Evolutionary conservation across 2,113 vertebrate genomes (phyloP), one percentile per base, ranked within the genome.

Genomic region (Anser cygnoides): DNA sequence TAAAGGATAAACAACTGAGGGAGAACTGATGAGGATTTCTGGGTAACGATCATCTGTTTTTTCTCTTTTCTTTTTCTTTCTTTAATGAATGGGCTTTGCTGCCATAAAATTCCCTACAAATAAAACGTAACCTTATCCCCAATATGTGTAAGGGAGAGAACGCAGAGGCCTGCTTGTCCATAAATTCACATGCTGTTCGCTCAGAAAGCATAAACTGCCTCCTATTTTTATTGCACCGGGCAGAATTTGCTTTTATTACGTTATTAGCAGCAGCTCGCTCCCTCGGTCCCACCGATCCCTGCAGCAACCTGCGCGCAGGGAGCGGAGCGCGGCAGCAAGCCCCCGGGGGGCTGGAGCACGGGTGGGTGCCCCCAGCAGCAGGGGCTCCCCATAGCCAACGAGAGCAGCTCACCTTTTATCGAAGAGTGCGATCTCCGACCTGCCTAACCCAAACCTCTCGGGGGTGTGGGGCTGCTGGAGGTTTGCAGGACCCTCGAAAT

Each of bases 391-490:
- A 70, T 49, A 94, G 55, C 93, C 97, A 96, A 96, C 92, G 95
- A 97, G 97, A 59, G 83, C 8, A 91, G 86, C 96, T 96, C 97
- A 94, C 79, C n/a, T 93, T 96, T 97, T 96, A 96, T 95, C 78
- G 96, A 52, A 15, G 88, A 82, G 90, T 95, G 95, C 94, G 96
- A 92, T 95, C 81, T 96, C 52, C 21, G 94, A 50, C 90, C 86
- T 87, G 67, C 92, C 93, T 95, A 89, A 95, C 93, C 90, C 88
- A 67, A 55, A 81, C 87, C 93, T 92, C 72, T 19, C 12, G 78
- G 92, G 88, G 94, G 86, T 71, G 70, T 33, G 75, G 95, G 62
- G 23, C 88, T 46, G 89, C 15, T 15, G 21, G 78, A 72, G 78
- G 23, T 95, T 96, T 94, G 75, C 94, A 94, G 94, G 95, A 59